Percentiles rank a stretch among this genome's conserved stretches.
Conservation (phyloP, 2,113 vertebrate genomes). For the Leucopsar rothschildi region DNA sequence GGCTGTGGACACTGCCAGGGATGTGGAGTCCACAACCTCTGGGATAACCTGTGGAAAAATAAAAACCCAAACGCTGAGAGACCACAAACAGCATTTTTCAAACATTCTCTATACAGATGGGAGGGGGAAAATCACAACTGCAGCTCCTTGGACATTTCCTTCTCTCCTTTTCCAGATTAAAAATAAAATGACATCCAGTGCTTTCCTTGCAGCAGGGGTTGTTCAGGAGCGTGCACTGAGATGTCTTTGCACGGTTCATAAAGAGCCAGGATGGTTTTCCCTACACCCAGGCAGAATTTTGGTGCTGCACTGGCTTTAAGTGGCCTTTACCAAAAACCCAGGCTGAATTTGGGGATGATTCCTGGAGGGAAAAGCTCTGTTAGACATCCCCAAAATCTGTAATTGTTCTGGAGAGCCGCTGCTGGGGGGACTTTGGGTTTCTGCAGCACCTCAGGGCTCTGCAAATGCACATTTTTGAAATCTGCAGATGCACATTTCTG, state of each 20-base stretch:
- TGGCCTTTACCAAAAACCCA: too few relatives aligned
- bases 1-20: too few relatives aligned
- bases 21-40: background rate
- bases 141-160: background rate
- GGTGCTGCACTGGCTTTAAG: background rate
- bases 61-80: background rate
- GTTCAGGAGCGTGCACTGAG: background rate
- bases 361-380: background rate
- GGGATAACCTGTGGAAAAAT: rapidly evolving
- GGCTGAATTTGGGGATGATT: background rate
- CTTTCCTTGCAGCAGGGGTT: background rate
- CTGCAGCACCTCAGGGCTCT: background rate
- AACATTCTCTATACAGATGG: rapidly evolving
- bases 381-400: background rate
- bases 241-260: rapidly evolving
- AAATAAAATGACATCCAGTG: background rate
- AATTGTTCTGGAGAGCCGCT: background rate
- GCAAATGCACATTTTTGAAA: background rate
- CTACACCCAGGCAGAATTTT: background rate
- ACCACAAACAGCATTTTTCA: background rate
- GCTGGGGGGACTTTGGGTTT: background rate
- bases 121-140: background rate
- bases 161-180: background rate
- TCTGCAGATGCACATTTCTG: background rate
- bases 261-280: background rate